Percentiles rank a stretch among this genome's conserved stretches.
Evolutionary conservation across 2,113 vertebrate species (phyloP).

Genomic region (Chamaetylas fuelleborni): DNA sequence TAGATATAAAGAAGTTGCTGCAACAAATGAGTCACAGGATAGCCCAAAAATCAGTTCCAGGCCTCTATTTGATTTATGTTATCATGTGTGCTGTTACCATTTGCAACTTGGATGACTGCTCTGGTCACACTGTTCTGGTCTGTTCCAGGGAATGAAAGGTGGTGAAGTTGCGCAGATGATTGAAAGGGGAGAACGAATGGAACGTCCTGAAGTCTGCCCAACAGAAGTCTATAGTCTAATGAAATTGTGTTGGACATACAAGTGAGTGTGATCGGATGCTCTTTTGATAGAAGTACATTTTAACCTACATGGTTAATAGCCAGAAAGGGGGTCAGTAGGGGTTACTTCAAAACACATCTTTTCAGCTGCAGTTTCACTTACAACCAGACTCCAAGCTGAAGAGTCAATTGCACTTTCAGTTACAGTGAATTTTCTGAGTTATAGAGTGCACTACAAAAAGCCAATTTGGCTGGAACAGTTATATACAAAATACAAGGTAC

Average conservation of each 20-base stretch:
- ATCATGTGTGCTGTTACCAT: neutral
- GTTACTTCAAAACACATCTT: neutral
- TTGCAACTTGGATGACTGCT: neutral
- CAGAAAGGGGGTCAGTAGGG: neutral
- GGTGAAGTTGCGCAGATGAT: conserved; percentile 91
- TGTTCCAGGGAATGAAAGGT: conserved; percentile 91
- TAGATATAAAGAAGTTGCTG: neutral
- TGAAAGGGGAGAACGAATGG: conserved; percentile 88
- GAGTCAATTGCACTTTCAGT: neutral
- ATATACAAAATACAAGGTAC: neutral
- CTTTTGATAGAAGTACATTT: neutral
- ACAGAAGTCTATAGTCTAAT: conserved; percentile 88
- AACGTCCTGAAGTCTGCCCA: conserved; percentile 81
- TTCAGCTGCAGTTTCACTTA: neutral
- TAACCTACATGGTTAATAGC: neutral
- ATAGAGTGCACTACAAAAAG: neutral
- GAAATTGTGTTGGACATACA: conserved; percentile 92
- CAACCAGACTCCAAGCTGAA: neutral
- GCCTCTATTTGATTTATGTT: neutral
- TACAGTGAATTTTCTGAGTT: neutral
- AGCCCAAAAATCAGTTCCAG: neutral
- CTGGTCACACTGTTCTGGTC: neutral
- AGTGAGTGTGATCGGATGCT: conserved; percentile 76
- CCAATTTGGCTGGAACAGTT: neutral
- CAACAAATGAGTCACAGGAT: neutral